Evolutionary conservation across 2,888 invertebrate species (phyloP).

Genomic region (Merodon equestris): DNA sequence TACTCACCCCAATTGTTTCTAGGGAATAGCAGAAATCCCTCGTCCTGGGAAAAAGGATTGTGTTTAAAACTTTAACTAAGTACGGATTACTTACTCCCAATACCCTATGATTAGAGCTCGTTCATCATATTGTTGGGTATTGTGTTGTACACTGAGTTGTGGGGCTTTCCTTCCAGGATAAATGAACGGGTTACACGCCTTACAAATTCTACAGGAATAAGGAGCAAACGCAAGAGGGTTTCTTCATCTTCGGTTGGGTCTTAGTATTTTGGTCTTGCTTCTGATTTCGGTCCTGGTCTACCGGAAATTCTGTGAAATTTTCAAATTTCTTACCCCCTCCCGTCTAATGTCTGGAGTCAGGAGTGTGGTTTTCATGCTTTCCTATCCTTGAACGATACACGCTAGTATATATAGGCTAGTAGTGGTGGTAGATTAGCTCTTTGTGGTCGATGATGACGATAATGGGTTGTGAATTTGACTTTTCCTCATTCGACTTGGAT

Average conservation of each 20-base stretch:
- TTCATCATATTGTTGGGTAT: constrained; percentile 58
- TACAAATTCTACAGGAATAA: neutral
- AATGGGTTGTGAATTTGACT: constrained; percentile 68
- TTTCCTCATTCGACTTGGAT: constrained; percentile 25
- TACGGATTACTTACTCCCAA: constrained; percentile 68
- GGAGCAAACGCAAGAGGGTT: neutral
- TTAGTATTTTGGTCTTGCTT: too few relatives aligned
- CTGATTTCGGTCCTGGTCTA: constrained; percentile 51
- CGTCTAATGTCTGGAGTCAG: constrained; percentile 1
- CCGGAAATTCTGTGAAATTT: constrained; percentile 68
- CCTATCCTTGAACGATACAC: constrained; percentile 46
- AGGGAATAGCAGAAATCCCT: constrained; percentile 34
- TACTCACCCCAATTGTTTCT: constrained; percentile 21
- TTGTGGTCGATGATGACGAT: constrained; percentile 68
- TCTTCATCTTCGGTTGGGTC: neutral
- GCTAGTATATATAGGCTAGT: constrained; percentile 34
- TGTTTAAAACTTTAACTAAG: constrained; percentile 67
- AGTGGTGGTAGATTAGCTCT: constrained; percentile 44
- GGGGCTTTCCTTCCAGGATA: constrained; percentile 36
- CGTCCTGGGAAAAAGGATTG: constrained; percentile 40
- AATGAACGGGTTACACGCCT: constrained; percentile 66
- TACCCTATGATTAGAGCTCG: constrained; percentile 67
- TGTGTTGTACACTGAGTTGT: constrained; percentile 19
- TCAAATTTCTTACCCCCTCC: constrained; percentile 57
- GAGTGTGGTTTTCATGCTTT: constrained; percentile 62